Evolutionary conservation across 2,888 invertebrate genomes (phyloP).

Genomic region (Subacronicta megacephala): DNA sequence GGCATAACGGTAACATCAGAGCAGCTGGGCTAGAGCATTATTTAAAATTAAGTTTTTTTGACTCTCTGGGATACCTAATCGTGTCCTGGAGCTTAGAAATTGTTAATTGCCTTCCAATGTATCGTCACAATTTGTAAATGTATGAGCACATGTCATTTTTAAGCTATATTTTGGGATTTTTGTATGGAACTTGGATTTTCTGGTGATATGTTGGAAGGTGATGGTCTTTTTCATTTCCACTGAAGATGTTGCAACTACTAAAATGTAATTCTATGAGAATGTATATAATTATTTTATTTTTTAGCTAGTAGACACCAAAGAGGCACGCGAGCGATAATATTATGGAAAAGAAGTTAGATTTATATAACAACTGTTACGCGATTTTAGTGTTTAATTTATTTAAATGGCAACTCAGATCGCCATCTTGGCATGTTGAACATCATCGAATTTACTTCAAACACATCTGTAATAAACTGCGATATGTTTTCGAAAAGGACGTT

Average conservation of each 20-base stretch:
- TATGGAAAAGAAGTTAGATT: conserved; percentile 71
- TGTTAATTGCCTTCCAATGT: conserved; percentile 23
- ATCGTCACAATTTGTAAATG: conserved; percentile 9
- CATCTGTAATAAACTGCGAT: conserved; percentile 79
- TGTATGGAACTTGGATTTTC: conserved; percentile 3
- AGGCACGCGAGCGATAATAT: conserved; percentile 78
- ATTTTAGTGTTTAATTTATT: conserved; percentile 87
- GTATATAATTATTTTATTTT: conserved; percentile 61
- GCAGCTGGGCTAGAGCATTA: not conserved
- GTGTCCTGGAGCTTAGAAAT: not conserved
- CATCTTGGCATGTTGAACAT: conserved; percentile 64
- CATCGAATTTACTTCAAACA: conserved; percentile 76
- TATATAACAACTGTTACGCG: conserved; percentile 85
- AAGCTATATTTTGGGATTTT: conserved; percentile 8
- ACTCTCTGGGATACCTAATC: not conserved
- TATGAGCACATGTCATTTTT: not conserved
- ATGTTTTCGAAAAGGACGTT: conserved; percentile 68
- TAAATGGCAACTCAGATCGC: conserved; percentile 60
- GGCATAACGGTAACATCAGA: not conserved
- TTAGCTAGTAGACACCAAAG: conserved; percentile 90
- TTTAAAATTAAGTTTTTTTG: not conserved
- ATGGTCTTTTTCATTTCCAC: conserved; percentile 40
- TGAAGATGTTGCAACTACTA: conserved; percentile 53
- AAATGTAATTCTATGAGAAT: conserved; percentile 65
- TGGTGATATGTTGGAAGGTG: conserved; percentile 20